Base-by-base conservation (phyloP, 2,797 vertebrate species). In the Fistularia tabacaria region DNA sequence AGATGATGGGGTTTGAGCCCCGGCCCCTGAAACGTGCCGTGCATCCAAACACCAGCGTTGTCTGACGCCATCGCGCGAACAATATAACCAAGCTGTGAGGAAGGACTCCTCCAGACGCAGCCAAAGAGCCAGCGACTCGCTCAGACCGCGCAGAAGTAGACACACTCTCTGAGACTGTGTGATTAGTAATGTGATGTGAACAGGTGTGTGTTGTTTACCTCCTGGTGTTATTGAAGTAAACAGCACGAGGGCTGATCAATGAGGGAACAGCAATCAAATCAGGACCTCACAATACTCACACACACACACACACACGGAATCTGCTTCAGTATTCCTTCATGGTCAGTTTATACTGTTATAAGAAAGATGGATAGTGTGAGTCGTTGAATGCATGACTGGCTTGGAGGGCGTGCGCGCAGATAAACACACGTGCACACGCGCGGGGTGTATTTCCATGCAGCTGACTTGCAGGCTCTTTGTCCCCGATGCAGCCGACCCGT, bases 381-480 rank as follows among this genome's bases (percentile, higher is more conserved):
- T 36, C 60, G 40, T 38, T 63, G 38, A 69, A 59, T 57, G 42
- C 51, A 53, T 38, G 38, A 62, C 48, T 50, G 46, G 7, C 12
- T 57, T 8, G 44, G 51, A 46, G 38, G 25, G 42, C 49, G 44
- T 42, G 41, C 43, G 5, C 25, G 25, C 25, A 25, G 25, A 25
- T 25, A 25, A 25, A 38, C 36, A 11, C 48, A 46, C n/a, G 15
- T 42, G 12, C 15, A 2, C 13, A 53, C 12, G 9, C 25, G 36
- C 3, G 48, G 47, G 13, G 25, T 59, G 51, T 56, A 56, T 65
- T 71, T 73, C 69, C 48, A 59, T 72, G 60, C 66, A 74, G 62
- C 66, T 75, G 66, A 71, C 49, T 52, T 38, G 57, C 47, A 60
- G 50, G 54, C 50, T 65, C 52, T 75, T 69, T 71, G 59, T 77